Base-by-base conservation (phyloP, 2,113 vertebrate genomes). In the Lynx canadensis region DNA sequence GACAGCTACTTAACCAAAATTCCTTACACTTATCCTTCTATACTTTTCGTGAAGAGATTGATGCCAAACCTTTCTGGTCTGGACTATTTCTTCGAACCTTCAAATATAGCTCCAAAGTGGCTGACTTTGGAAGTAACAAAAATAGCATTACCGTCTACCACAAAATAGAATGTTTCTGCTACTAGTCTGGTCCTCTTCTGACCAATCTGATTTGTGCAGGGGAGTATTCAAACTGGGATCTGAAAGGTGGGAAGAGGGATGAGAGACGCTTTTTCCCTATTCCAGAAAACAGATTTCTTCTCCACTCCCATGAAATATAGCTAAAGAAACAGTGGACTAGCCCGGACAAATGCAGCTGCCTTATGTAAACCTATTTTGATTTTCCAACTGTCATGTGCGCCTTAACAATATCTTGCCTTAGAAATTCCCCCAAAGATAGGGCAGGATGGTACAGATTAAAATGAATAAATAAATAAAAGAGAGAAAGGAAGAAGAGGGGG, bases 11-110 rank as follows among this genome's bases (percentile, higher is more conserved):
- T 81, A 91, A 95, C 76, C 71, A 48, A 73, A 93, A 93, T 52
- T 68, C 52, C 69, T 92, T 41, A 79, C 19, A 50, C 73, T 79
- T 73, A n/a, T 7, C 79, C 83, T 41, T 85, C 94, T 57, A 50
- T 82, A 78, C 71, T 93, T 96, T 89, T 41, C 12, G 6, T 38
- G 82, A 78, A 48, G 65, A 73, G 41, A 68, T 1, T 0, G 23
- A 84, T 50, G 96, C 97, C 98, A 98, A 91, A 93, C 94, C 94
- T 93, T 68, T 96, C 87, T 98, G 96, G 97, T 95, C 81, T 94
- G 94, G 89, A 96, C 41, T 91, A 50, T 98, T 94, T 94, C 97
- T 90, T 0, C 69, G n/a, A 97, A 95, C 63, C 68, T 85, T 95
- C 79, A 96, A 98, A 89, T 95, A 97, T 79, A 96, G 86, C 93